phyloP scores from a whole-genome alignment of 1,140 invertebrate species.

The Batillaria attramentaria region DNA sequence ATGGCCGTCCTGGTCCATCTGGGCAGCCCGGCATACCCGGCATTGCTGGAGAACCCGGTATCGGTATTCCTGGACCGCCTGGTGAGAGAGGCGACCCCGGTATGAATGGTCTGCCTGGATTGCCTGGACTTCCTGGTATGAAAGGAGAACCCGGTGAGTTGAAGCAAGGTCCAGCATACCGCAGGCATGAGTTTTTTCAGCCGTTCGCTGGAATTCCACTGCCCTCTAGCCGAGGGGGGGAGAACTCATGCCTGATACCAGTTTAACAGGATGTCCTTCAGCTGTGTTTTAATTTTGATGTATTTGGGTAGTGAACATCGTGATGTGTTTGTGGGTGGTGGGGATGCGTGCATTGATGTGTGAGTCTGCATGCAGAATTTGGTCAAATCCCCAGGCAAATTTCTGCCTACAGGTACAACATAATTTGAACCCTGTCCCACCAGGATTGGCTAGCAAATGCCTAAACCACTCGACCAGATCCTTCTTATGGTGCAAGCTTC shows the following conservation, averaged over 20 bases:
- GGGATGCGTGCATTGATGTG: no score
- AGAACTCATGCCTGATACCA: neutral
- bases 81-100: conserved; percentile 58
- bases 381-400: no score
- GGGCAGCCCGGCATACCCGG: conserved; percentile 47
- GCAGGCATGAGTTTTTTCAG: no score
- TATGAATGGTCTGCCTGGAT: conserved; percentile 49
- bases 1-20: conserved; percentile 41
- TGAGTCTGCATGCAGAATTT: no score
- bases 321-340: no score
- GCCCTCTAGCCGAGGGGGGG: neutral
- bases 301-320: no score
- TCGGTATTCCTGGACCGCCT: conserved; percentile 44
- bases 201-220: neutral
- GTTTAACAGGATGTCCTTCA: neutral
- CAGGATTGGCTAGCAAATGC: no score
- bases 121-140: conserved; percentile 71
- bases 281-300: no score
- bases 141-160: conserved; percentile 43
- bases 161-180: neutral
- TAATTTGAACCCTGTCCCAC: no score
- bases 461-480: no score
- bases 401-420: no score
- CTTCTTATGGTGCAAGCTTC: no score
- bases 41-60: conserved; percentile 51